Conservation (phyloP, 2,797 vertebrate genomes). For the Sphaeramia orbicularis region DNA sequence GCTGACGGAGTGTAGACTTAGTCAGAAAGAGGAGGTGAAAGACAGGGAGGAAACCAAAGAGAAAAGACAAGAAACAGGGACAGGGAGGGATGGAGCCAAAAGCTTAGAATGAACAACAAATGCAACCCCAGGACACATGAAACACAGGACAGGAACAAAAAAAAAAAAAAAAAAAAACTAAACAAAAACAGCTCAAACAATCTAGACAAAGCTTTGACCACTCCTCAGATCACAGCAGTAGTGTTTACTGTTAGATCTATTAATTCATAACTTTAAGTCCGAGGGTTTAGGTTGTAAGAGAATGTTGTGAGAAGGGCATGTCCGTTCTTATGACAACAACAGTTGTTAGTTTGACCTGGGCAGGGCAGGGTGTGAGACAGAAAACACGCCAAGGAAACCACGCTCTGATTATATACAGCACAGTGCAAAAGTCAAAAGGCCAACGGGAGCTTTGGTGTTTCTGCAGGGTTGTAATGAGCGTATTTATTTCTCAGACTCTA, state of each 20-base stretch:
- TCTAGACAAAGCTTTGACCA: background rate
- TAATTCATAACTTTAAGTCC: background rate
- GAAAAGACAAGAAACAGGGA: conserved; percentile 14
- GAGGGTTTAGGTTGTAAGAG: background rate
- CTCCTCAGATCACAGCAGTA: background rate
- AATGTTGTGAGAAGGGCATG: background rate
- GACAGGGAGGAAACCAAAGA: conserved; percentile 30
- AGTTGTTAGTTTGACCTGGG: conserved; percentile 47
- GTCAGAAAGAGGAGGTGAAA: conserved; percentile 31
- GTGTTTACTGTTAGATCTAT: conserved; percentile 4
- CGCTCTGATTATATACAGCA: background rate
- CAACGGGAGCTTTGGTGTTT: too few relatives aligned
- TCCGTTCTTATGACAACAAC: background rate
- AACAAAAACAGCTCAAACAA: conserved; percentile 18
- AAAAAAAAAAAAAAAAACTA: conserved; percentile 19
- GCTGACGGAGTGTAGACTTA: conserved; percentile 56
- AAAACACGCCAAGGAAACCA: background rate
- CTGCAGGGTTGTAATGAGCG: too few relatives aligned
- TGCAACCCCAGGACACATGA: conserved; percentile 11
- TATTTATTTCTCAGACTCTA: too few relatives aligned
- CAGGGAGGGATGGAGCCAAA: background rate
- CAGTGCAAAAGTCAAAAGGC: too few relatives aligned
- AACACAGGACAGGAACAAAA: too few relatives aligned
- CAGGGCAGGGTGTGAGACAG: conserved; percentile 20
- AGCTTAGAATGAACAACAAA: conserved; percentile 40